These are phyloP conservation scores for Cantharis nigra DNA, from an alignment of 2,888 invertebrate genomes.

Conservation along the genomic window DNA sequence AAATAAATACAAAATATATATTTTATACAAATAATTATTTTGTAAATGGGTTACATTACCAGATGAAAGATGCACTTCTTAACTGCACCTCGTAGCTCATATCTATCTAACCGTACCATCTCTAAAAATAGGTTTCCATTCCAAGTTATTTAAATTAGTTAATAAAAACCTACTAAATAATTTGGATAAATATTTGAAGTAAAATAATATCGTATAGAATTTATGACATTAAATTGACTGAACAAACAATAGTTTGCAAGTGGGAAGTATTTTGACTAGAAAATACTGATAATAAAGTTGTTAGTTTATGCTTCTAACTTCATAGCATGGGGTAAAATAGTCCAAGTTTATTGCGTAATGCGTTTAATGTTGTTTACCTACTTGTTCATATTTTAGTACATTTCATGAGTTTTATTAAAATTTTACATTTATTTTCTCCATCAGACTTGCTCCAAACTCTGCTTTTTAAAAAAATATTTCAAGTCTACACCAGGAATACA, in stretches of 20 bases:
- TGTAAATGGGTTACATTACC: neutral
- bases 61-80: neutral
- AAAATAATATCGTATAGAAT: neutral
- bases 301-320: slow-evolving; percentile 4
- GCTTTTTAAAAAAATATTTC: no score
- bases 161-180: neutral
- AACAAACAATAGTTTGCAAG: slow-evolving; percentile 3
- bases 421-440: neutral
- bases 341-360: slow-evolving; percentile 6
- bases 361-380: neutral
- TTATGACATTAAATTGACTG: neutral
- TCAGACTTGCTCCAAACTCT: no score
- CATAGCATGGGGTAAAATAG: slow-evolving; percentile 15
- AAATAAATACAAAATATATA: neutral
- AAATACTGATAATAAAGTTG: slow-evolving; percentile 14
- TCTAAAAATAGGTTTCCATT: neutral
- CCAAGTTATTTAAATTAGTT: neutral
- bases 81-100: neutral
- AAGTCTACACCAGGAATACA: no score
- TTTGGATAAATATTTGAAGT: neutral
- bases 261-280: slow-evolving; percentile 10
- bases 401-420: neutral
- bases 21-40: neutral
- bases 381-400: neutral
- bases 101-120: neutral